Base-by-base conservation (phyloP, 2,797 vertebrate species). In the Lepilemur ruficaudatus region DNA sequence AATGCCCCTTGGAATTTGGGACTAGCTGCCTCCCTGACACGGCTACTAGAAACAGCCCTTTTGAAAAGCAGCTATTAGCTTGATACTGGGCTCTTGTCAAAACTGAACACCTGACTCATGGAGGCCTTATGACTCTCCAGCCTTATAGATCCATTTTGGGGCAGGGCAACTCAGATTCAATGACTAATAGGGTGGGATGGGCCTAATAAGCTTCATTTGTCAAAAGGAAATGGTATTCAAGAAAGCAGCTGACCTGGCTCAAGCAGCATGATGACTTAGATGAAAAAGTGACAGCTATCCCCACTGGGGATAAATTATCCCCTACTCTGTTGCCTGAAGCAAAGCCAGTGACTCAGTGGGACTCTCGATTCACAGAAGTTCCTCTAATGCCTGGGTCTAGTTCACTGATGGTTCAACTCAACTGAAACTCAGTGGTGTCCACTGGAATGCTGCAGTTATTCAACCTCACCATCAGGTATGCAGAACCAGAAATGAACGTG, bases 21-120 rank as follows among this genome's bases (percentile, higher is more conserved):
- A 55, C 61, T 79, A 87, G 67, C 87, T 8, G n/a, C 30, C 52
- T 91, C 41, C 38, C 59, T 63, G 61, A 81, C 17, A 55, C 15
- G 78, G 82, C 67, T 94, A 87, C 79, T 46, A 63, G 73, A 96
- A 85, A 86, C 8, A 89, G 23, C 11, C 9, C 84, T 89, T 89
- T 92, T 69, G 61, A 86, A 92, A 91, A 95, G 79, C 20, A 95
- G 78, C 35, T 61, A n/a, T 93, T 89, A 86, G 52, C 80, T 81
- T 89, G 69, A 55, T 83, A 25, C 63, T 72, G 23, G 75, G 32
- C 25, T 87, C 69, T 86, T 72, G 32, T 92, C 57, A 89, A 94
- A 93, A 73, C 38, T 50, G 30, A 89, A 85, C 61, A 55, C 61
- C 57, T 96, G 69, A 63, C 63, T 82, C 67, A 78, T 17, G 35